Conservation (phyloP, 1,140 invertebrate genomes). For the Neodiprion fabricii region DNA sequence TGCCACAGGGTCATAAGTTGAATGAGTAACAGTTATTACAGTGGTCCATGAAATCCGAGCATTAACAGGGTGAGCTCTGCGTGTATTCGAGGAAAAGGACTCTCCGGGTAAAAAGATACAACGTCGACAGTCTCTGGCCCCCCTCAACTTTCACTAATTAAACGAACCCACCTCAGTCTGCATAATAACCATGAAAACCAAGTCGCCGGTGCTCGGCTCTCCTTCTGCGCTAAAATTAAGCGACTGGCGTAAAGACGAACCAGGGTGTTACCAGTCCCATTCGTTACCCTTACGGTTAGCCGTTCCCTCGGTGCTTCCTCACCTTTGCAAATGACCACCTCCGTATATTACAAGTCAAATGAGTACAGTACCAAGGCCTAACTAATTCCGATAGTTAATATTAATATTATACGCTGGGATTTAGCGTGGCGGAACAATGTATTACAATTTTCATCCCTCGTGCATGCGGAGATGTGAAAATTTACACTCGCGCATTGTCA, state of each 20-base stretch:
- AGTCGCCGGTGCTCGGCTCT: background rate
- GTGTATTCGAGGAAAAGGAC: no score
- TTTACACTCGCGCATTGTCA: no score
- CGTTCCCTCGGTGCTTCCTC: background rate
- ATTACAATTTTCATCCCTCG: background rate
- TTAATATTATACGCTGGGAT: background rate
- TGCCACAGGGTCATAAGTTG: no score
- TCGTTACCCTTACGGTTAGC: slow-evolving; percentile 1
- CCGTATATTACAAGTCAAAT: slow-evolving; percentile 3
- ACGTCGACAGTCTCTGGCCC: background rate
- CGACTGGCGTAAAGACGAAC: background rate
- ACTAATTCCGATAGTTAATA: slow-evolving; percentile 4
- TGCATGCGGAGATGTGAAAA: no score
- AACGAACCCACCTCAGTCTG: background rate
- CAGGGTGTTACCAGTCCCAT: background rate
- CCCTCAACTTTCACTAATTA: slow-evolving; percentile 2
- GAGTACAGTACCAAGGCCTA: background rate
- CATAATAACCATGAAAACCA: slow-evolving; percentile 7
- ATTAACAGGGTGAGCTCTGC: no score
- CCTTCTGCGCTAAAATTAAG: background rate
- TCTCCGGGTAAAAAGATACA: background rate
- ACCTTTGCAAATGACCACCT: slow-evolving; percentile 1
- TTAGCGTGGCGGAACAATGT: background rate
- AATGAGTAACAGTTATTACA: no score
- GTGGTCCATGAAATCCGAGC: no score